A percentile compares a stretch with the other conserved stretches of the same genome.
Evolutionary conservation across 2,797 vertebrate genomes (phyloP).

Genomic region (Pangasius macronema): DNA sequence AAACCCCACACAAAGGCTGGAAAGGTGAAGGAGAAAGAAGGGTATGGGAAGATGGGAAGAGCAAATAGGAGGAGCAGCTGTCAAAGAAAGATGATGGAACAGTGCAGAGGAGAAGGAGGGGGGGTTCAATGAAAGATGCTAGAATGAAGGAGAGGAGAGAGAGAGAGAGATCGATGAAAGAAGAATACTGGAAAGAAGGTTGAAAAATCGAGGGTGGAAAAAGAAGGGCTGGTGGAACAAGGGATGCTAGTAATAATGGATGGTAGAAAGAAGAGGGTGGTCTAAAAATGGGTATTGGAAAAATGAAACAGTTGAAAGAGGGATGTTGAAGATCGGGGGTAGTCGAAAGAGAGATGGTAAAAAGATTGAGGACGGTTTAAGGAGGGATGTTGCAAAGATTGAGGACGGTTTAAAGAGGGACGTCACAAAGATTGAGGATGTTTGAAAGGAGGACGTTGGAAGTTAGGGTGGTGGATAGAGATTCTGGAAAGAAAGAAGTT

Average conservation of each 20-base stretch:
- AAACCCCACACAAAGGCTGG: constrained; percentile 1
- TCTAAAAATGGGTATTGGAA: not conserved
- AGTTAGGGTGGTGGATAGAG: not conserved
- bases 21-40: not conserved
- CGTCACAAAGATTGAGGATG: not conserved
- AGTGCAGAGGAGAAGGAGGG: not conserved
- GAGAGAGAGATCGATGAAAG: constrained; percentile 3
- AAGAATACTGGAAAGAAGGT: not conserved
- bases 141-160: constrained; percentile 1
- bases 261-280: not conserved
- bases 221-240: not conserved
- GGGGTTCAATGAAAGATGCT: constrained; percentile 16
- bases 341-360: not conserved
- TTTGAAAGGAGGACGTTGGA: not conserved
- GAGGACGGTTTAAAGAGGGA: not conserved
- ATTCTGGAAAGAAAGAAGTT: not conserved
- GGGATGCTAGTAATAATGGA: not conserved
- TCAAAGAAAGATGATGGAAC: constrained; percentile 27
- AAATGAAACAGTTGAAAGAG: not conserved
- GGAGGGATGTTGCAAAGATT: not conserved
- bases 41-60: not conserved
- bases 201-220: not conserved
- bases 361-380: not conserved
- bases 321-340: not conserved
- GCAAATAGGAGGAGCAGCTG: constrained; percentile 17